Evolutionary conservation across 1,140 invertebrate genomes (phyloP).

Genomic region (Heliconius hewitsoni): DNA sequence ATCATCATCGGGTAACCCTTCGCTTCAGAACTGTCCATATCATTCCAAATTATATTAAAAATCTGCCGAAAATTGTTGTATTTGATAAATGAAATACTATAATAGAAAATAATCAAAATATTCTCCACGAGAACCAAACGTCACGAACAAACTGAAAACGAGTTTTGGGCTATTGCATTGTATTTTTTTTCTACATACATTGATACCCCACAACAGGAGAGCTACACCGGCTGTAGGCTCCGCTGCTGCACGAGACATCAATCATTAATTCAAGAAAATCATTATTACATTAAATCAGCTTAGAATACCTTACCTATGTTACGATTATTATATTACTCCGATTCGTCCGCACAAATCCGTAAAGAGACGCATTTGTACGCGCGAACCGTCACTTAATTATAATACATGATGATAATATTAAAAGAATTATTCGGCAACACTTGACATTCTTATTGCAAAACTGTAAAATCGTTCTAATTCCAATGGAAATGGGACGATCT

Average conservation of each 20-base stretch:
- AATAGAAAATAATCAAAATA: slow-evolving; percentile 54
- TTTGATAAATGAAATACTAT: slow-evolving; percentile 61
- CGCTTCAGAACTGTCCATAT: slow-evolving; percentile 60
- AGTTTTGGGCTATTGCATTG: slow-evolving; percentile 80
- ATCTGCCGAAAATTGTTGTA: slow-evolving; percentile 75
- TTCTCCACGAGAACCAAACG: slow-evolving; percentile 54
- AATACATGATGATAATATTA: slow-evolving; percentile 78
- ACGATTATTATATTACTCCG: slow-evolving; percentile 75
- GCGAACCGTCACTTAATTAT: slow-evolving; percentile 67
- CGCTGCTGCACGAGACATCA: slow-evolving; percentile 47
- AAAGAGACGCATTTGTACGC: slow-evolving; percentile 42
- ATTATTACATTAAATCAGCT: slow-evolving; percentile 80
- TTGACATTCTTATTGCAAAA: slow-evolving; percentile 72
- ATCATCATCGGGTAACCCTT: slow-evolving; percentile 62
- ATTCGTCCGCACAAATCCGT: slow-evolving; percentile 45
- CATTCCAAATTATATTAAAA: slow-evolving; percentile 66
- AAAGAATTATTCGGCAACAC: slow-evolving; percentile 80
- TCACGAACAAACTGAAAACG: slow-evolving; percentile 64
- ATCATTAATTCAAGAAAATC: slow-evolving; percentile 79
- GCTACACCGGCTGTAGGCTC: slow-evolving; percentile 20
- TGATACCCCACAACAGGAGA: slow-evolving; percentile 49
- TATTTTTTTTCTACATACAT: slow-evolving; percentile 69
- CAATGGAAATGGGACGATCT: slow-evolving; percentile 43
- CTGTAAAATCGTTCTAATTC: slow-evolving; percentile 47
- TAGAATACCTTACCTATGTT: slow-evolving; percentile 78